Evolutionary conservation across 1,140 invertebrate genomes (phyloP), one percentile per base, ranked within the genome.

Genomic region (Trachymyrmex septentrionalis): DNA sequence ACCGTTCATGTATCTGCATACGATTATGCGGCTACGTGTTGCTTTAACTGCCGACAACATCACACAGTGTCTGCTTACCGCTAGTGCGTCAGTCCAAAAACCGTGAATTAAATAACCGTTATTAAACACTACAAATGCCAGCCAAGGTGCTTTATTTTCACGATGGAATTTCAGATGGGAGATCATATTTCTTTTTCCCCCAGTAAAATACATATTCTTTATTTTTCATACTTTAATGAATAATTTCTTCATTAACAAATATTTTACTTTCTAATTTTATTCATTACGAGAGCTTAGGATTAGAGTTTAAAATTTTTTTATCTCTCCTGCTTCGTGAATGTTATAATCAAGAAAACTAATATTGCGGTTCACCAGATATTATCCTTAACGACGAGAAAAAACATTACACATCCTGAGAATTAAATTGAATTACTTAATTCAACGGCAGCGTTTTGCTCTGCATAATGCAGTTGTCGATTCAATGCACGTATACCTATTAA

Each of bases 1-100:
- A 86, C 59, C 50, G 67, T 85, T 90, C 84, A 78, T 89, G 90
- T 84, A 91, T 91, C 90, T 91, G 88, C 90, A 91, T 91, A 88
- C 88, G 84, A 91, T 91, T 89, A 91, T 89, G 90, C 90, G 81
- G 87, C 81, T 91, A 89, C 87, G 88, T 89, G 90, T 91, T 91
- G 87, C 87, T 86, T 87, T 87, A 91, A 91, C 89, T 87, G 90
- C 87, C 89, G 87, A 89, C 90, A 88, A 88, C 81, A 72, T 78
- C 64, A 64, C 64, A 64, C 16, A 44, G 59, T 50, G 30, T 55
- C 73, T 71, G 73, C 30, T 59, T 71, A 57, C 19, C 53, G n/a
- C 38, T 44, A 19, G 14, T 48, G 21, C 19, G 38, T 75, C 55
- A 61, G 3, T 16, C 55, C 6, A 14, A 71, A 59, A 72, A 59